phyloP scores from a whole-genome alignment of 2,888 invertebrate genomes.

The Andrena chrysosceles region DNA sequence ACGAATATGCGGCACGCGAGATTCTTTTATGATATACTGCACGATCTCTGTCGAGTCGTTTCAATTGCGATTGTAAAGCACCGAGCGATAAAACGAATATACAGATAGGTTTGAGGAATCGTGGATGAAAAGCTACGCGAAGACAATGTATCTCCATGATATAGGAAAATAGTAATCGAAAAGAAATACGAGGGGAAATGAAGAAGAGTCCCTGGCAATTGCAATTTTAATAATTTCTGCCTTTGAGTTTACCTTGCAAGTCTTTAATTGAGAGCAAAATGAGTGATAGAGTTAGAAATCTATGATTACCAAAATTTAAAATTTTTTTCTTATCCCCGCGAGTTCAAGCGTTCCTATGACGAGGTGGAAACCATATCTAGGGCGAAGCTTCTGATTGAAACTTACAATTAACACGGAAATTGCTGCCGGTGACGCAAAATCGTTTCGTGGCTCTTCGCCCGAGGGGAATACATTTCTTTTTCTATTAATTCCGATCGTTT shows the following conservation, averaged over 20 bases:
- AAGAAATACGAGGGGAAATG: neutral
- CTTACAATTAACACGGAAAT: constrained; percentile 52
- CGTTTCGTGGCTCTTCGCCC: constrained; percentile 51
- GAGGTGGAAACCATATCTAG: constrained; percentile 43
- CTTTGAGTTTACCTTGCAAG: too few relatives aligned
- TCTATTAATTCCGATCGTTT: constrained; percentile 62
- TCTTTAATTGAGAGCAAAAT: too few relatives aligned
- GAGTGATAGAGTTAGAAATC: too few relatives aligned
- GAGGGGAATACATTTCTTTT: constrained; percentile 55
- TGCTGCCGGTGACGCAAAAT: constrained; percentile 69
- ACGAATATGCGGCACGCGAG: constrained; percentile 20
- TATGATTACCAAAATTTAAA: too few relatives aligned
- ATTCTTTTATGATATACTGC: constrained; percentile 40
- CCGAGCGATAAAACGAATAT: constrained; percentile 42
- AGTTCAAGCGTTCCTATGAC: constrained; percentile 8
- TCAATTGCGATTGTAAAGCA: constrained; percentile 42
- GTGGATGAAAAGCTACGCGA: neutral
- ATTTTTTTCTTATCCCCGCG: too few relatives aligned
- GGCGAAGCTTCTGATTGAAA: constrained; percentile 9
- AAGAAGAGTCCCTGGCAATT: too few relatives aligned
- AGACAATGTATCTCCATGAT: neutral
- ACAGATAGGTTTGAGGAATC: neutral
- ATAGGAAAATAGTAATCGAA: neutral
- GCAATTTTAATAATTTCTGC: too few relatives aligned
- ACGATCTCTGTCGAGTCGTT: constrained; percentile 48